phyloP scores from a whole-genome alignment of 2,888 invertebrate species.

The Meiosimyza platycephala region DNA sequence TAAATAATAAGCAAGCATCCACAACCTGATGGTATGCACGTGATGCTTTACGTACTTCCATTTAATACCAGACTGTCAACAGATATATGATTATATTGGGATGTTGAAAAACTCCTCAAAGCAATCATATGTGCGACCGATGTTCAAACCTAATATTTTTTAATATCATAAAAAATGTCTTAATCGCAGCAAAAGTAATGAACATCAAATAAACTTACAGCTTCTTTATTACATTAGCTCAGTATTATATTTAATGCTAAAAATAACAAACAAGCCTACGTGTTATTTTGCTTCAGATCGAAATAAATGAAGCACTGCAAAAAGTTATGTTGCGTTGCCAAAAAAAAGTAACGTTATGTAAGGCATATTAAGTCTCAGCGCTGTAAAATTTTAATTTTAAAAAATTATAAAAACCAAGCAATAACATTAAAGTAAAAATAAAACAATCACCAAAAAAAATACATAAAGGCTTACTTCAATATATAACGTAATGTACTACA shows the following conservation, averaged over 20 bases:
- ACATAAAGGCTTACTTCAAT: background rate
- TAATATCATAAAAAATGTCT: background rate
- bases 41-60: too few relatives aligned
- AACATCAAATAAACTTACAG: background rate
- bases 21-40: too few relatives aligned
- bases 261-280: background rate
- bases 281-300: background rate
- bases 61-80: too few relatives aligned
- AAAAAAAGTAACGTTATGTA: too few relatives aligned
- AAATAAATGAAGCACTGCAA: background rate
- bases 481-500: too few relatives aligned
- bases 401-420: background rate
- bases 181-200: background rate
- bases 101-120: too few relatives aligned
- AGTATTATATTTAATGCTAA: constrained; percentile 2
- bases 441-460: constrained; percentile 1
- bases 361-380: background rate
- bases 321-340: background rate
- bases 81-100: too few relatives aligned
- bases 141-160: too few relatives aligned
- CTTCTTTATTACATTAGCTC: background rate
- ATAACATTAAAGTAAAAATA: constrained; percentile 2
- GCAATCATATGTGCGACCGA: too few relatives aligned
- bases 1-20: too few relatives aligned
- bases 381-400: background rate